Evolutionary conservation across 2,797 vertebrate genomes (phyloP).

Genomic region (Champsocephalus gunnari): DNA sequence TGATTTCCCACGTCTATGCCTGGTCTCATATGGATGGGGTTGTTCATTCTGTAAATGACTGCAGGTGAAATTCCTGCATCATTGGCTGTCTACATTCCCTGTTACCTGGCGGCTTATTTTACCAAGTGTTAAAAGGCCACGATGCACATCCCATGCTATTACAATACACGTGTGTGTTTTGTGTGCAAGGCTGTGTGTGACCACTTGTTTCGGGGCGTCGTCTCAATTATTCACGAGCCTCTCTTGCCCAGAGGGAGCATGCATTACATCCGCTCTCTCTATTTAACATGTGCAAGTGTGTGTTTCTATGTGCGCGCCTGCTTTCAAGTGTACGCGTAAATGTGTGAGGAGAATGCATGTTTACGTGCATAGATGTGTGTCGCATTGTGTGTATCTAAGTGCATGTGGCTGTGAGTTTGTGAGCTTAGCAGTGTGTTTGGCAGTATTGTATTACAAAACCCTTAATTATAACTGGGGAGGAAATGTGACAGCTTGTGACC

Average conservation of each 20-base stretch:
- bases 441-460: constrained; percentile 70
- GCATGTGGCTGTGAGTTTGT: constrained; percentile 19
- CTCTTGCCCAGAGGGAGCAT: constrained; percentile 52
- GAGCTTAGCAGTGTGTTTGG: constrained; percentile 44
- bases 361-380: neutral
- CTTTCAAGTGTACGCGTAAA: too few relatives aligned
- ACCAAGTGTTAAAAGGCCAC: constrained; percentile 39
- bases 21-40: neutral
- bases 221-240: constrained; percentile 70
- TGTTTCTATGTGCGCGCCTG: neutral
- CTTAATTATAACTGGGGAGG: constrained; percentile 76
- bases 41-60: constrained; percentile 13
- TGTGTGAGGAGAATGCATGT: neutral
- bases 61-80: constrained; percentile 10
- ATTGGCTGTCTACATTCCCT: neutral
- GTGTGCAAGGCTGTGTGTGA: constrained; percentile 36
- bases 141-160: constrained; percentile 26
- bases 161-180: constrained; percentile 8
- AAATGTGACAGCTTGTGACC: constrained; percentile 81
- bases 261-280: constrained; percentile 44
- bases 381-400: neutral
- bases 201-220: constrained; percentile 59
- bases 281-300: constrained; percentile 34
- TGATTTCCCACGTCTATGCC: neutral
- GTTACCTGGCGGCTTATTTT: constrained; percentile 34